These are phyloP conservation scores for Darevskia nairensis DNA, from an alignment of 2,797 vertebrate species.

Conservation along the genomic window DNA sequence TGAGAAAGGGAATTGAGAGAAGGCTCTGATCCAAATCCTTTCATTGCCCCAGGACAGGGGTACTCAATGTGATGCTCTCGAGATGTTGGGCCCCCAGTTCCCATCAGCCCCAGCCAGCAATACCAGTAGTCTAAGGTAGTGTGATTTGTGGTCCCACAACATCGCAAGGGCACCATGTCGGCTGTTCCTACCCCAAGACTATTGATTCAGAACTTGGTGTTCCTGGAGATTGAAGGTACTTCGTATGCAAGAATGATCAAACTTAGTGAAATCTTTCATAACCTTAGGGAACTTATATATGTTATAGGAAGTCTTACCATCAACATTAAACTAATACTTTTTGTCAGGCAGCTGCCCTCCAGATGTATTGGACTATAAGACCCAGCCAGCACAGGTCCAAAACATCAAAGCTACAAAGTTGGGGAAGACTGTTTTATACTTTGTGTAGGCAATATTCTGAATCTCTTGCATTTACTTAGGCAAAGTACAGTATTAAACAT, in stretches of 20 bases:
- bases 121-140: too few species aligned
- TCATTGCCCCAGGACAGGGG: background rate
- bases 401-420: too few species aligned
- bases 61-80: too few species aligned
- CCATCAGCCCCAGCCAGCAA: too few species aligned
- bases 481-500: background rate
- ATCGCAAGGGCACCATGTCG: too few species aligned
- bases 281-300: accelerated
- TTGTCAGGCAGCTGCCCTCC: background rate
- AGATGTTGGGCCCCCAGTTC: too few species aligned
- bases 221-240: background rate
- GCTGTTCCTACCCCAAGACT: background rate
- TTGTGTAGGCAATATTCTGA: background rate
- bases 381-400: too few species aligned
- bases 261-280: background rate
- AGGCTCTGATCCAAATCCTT: background rate
- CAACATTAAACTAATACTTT: background rate
- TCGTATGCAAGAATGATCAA: background rate
- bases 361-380: background rate
- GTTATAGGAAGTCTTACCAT: background rate
- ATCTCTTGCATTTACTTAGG: background rate
- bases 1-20: too few species aligned
- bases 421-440: too few species aligned
- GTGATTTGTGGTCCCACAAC: too few species aligned
- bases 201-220: background rate